Base-by-base conservation (phyloP, 2,113 vertebrate species). In the Bufo gargarizans region DNA sequence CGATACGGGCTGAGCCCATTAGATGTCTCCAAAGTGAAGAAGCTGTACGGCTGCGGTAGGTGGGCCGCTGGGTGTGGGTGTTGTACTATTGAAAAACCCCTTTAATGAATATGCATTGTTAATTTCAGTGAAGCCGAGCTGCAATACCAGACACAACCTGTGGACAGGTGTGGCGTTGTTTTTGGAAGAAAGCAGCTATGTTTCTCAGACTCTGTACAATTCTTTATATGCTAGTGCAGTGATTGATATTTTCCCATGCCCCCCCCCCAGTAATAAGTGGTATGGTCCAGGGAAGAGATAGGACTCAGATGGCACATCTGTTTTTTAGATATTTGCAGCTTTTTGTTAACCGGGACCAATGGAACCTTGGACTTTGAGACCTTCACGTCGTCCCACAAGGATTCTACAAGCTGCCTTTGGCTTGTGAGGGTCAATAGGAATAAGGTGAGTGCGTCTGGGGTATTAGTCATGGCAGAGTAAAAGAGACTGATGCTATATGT, bases 1-100 rank as follows among this genome's bases (percentile, higher is more conserved):
- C 91, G 95, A 84, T 94, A 95, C 67, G 96, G 95, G 81, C 92
- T 96, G 45, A 96, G 96, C 89, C 88, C 90, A 22, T 88, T 95
- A 81, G 96, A 96, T 1, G 92, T 96, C 78, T 94, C 95, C 88
- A 96, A 96, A 92, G 95, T 96, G 89, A 96, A 96, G 77, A 92
- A 91, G 83, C 94, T 96, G 0, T 96, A 96, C 90, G 90, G 94
- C 47, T 96, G 96, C 79, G 94, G 96, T 96, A 89, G 89, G 93
- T 93, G 33, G 22, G 4, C 0, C 22, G 9, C n/a, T n/a, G n/a
- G n/a, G n/a, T n/a, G n/a, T n/a, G n/a, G n/a, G n/a, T n/a, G n/a
- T n/a, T n/a, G n/a, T n/a, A n/a, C n/a, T n/a, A n/a, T n/a, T n/a
- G n/a, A n/a, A n/a, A n/a, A n/a, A n/a, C n/a, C n/a, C n/a, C n/a